Evolutionary conservation across 2,888 invertebrate genomes (phyloP).

Genomic region (Lepetodrilus schrolli): DNA sequence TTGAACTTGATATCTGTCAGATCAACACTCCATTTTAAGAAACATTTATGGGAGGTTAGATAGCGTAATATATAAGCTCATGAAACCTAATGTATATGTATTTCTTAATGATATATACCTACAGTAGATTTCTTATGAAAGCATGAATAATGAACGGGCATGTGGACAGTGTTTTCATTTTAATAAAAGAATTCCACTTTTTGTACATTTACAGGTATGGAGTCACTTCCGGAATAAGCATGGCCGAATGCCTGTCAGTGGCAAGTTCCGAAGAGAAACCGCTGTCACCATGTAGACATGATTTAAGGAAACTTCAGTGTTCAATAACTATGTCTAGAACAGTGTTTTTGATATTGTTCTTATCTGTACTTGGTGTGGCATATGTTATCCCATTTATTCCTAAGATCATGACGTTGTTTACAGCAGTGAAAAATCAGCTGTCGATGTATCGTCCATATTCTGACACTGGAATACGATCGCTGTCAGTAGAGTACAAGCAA

Average conservation of each 20-base stretch:
- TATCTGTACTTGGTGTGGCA: slow-evolving; percentile 30
- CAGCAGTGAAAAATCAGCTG: slow-evolving; percentile 24
- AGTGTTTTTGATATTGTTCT: slow-evolving; percentile 29
- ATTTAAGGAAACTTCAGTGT: slow-evolving; percentile 6
- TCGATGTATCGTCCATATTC: neutral
- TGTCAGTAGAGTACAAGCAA: neutral
- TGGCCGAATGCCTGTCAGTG: slow-evolving; percentile 40
- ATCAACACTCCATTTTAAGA: too few relatives aligned
- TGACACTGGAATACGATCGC: neutral
- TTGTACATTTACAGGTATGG: neutral
- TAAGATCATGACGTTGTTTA: slow-evolving; percentile 15
- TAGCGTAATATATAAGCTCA: too few relatives aligned
- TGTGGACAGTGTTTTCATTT: too few relatives aligned
- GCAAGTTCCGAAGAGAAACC: slow-evolving; percentile 21
- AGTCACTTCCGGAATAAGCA: slow-evolving; percentile 33
- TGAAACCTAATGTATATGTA: too few relatives aligned
- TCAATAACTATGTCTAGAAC: slow-evolving; percentile 30
- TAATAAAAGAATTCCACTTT: too few relatives aligned
- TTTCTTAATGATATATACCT: too few relatives aligned
- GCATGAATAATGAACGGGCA: too few relatives aligned
- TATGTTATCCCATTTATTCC: slow-evolving; percentile 34
- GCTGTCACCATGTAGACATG: neutral
- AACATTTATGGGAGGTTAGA: too few relatives aligned
- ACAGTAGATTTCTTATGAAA: too few relatives aligned
- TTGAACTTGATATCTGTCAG: neutral